Percentiles rank a stretch among this genome's conserved stretches.
Conservation (phyloP, 2,888 invertebrate species). For the Anagyrus pseudococci region DNA sequence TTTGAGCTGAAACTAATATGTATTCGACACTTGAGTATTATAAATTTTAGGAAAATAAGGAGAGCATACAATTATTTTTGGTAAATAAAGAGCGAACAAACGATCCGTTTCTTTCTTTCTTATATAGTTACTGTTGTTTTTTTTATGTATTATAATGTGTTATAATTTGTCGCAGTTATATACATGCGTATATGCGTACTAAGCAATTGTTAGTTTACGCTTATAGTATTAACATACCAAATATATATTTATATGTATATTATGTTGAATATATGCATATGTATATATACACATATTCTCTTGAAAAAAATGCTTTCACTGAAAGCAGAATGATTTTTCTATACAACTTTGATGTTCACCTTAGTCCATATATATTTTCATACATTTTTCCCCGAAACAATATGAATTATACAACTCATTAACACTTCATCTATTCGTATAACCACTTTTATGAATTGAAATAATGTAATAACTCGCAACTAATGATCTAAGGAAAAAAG, state of each 20-base stretch:
- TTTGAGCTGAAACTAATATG: neutral
- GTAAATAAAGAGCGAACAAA: neutral
- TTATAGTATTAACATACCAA: neutral
- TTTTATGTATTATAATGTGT: neutral
- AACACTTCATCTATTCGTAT: neutral
- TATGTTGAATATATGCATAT: constrained; percentile 12
- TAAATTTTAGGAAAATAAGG: no score
- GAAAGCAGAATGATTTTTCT: constrained; percentile 7
- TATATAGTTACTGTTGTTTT: neutral
- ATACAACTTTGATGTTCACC: neutral
- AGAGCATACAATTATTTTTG: no score
- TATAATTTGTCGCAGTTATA: neutral
- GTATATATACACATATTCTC: neutral
- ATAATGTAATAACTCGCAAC: no score
- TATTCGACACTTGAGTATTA: no score
- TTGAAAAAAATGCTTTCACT: constrained; percentile 15
- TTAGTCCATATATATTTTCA: neutral
- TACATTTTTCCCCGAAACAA: neutral
- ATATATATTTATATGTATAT: neutral
- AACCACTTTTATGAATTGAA: neutral
- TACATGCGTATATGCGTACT: no score
- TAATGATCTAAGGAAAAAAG: no score
- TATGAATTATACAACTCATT: neutral
- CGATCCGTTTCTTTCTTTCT: neutral
- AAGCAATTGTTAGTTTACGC: neutral